Conservation (phyloP, 2,888 invertebrate genomes). For the Heliconius sara region DNA sequence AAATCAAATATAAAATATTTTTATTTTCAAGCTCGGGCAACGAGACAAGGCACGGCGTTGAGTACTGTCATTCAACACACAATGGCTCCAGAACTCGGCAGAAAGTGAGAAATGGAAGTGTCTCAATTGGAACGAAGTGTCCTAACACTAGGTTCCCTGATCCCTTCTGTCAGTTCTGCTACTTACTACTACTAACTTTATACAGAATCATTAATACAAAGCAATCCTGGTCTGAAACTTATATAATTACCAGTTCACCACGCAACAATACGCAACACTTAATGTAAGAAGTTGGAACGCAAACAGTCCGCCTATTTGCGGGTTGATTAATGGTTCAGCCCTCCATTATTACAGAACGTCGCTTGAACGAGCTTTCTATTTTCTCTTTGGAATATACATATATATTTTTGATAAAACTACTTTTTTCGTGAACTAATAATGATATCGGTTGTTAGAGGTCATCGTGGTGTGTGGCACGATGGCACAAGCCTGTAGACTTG, state of each 20-base stretch:
- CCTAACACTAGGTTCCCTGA: no score
- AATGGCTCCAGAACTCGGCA: no score
- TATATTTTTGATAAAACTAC: neutral
- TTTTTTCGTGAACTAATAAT: neutral
- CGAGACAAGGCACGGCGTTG: no score
- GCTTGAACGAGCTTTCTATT: conserved; percentile 8
- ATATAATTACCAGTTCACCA: neutral
- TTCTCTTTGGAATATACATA: neutral
- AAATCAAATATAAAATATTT: no score
- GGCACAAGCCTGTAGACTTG: no score
- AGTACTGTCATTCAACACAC: no score
- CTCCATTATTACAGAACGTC: conserved; percentile 32
- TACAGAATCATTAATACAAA: neutral
- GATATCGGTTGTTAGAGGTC: neutral
- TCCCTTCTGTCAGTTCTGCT: no score
- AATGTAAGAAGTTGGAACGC: conserved; percentile 36
- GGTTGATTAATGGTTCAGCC: conserved; percentile 32
- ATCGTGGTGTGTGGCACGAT: no score
- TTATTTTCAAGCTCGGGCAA: no score
- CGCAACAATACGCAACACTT: conserved; percentile 24
- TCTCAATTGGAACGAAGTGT: no score
- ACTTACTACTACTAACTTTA: neutral
- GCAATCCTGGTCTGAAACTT: conserved; percentile 5
- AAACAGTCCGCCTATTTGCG: conserved; percentile 27
- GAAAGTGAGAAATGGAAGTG: no score